Evolutionary conservation across 2,797 vertebrate genomes (phyloP), one percentile per base, ranked within the genome.

Genomic region (Leptoclinus maculatus): DNA sequence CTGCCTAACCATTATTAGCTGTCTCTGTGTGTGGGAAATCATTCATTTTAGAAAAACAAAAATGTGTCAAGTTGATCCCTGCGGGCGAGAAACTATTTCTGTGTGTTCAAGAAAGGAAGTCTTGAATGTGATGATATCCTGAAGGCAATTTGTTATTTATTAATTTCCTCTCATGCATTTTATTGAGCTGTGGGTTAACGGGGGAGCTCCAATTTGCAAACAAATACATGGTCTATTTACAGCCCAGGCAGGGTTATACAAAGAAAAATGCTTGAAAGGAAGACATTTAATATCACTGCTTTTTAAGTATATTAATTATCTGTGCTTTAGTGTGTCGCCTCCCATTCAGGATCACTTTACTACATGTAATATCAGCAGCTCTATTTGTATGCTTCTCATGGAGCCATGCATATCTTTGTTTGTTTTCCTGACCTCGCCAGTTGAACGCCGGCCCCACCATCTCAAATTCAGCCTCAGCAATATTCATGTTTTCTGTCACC

Each of bases 61-160:
- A 92, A 94, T 88, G 88, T 90, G 90, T 91, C 86, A 92, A 88
- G 83, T 91, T 90, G 85, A 81, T 88, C 90, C 92, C 89, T 51
- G 74, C n/a, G 71, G 88, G 88, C 83, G 66, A 87, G 76, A 56
- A 25, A 87, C 87, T 88, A 84, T 89, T 90, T 89, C 66, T 82
- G 78, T 89, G 80, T 79, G 69, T 85, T 86, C 63, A 82, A 88
- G 83, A 79, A 71, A 79, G 64, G 66, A 82, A 83, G 65, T 73
- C 54, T 70, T 87, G 82, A 83, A 80, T 83, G 56, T 27, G 38
- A 72, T 71, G 66, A 83, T 84, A 79, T 86, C 87, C 91, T 90
- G 66, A 64, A 91, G 91, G 83, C 85, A 82, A 29, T 88, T 87
- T 82, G 80, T 86, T 89, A 89, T 91, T 92, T 90, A 91, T 88